Evolutionary conservation across 1,140 invertebrate genomes (phyloP), one percentile per base, ranked within the genome.

Genomic region (Brachionus koreanus): DNA sequence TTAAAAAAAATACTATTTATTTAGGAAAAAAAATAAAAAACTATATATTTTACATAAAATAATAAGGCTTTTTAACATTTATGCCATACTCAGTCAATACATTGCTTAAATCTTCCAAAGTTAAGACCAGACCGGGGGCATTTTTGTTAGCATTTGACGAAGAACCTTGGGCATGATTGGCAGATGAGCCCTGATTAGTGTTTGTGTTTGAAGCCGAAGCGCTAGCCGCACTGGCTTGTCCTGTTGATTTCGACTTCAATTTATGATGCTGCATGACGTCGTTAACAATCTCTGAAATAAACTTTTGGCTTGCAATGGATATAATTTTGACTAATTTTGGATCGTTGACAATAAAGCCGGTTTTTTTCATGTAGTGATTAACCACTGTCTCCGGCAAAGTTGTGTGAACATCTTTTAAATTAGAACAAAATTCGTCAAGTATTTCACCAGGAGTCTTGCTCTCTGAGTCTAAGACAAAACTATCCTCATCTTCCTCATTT

Each of bases 211-310:
- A 69, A 25, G 35, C 25, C 7, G 76, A 67, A 12, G 76, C 25
- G 23, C 46, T 42, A 6, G 29, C 35, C n/a, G 23, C 16, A 29
- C 42, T 67, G 19, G 29, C 16, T 12, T 35, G 25, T 16, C n/a
- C 12, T 12, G 42, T 39, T 19, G 81, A 35, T 43, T 76, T 76
- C 0, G 37, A 39, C 33, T 76, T 89, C 85, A 94, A 94, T 88
- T 95, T 96, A 86, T 95, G 97, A 85, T 98, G 95, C 85, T 98
- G 96, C 16, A 98, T 89, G 3, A 96, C 95, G 90, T 98, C 96
- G 87, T 98, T 96, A 0, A 95, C 94, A 83, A 98, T 93, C 89
- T 98, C 96, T 0, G 96, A 97, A 61, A 98, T 93, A 87, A 97
- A 98, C 87, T 98, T 98, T 87, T 98, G 96, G n/a, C 95, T 93